Conservation (phyloP, 1,140 invertebrate species). For the Onthophagus taurus region DNA sequence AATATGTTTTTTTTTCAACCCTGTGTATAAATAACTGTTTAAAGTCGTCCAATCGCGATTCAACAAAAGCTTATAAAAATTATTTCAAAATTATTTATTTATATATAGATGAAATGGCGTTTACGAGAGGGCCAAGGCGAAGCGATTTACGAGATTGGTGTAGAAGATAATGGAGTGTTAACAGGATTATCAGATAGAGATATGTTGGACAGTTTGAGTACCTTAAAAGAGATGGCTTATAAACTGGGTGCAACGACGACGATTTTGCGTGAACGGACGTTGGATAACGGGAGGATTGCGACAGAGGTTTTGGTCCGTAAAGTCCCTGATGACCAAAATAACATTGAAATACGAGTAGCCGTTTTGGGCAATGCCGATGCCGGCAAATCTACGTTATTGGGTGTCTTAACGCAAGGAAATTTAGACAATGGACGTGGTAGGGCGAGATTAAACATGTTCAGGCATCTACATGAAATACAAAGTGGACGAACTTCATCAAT, state of each 20-base stretch:
- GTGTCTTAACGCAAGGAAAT: slow-evolving; percentile 90
- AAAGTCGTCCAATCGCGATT: too few relatives aligned
- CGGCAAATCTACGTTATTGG: slow-evolving; percentile 87
- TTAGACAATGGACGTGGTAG: slow-evolving; percentile 91
- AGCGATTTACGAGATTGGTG: slow-evolving; percentile 94
- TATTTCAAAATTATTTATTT: slow-evolving; percentile 6
- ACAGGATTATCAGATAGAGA: slow-evolving; percentile 71
- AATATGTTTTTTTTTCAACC: too few relatives aligned
- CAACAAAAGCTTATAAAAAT: too few relatives aligned
- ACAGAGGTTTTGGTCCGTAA: slow-evolving; percentile 88
- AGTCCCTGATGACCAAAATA: slow-evolving; percentile 83
- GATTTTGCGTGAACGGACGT: slow-evolving; percentile 43
- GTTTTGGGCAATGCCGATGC: slow-evolving; percentile 90
- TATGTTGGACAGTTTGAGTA: slow-evolving; percentile 72
- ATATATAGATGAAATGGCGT: slow-evolving; percentile 72
- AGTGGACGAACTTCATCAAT: slow-evolving; percentile 93
- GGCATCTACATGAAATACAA: slow-evolving; percentile 94
- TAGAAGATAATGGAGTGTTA: slow-evolving; percentile 84
- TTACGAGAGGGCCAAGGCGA: slow-evolving; percentile 82
- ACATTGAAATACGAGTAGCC: slow-evolving; percentile 80
- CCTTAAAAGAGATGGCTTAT: slow-evolving; percentile 74
- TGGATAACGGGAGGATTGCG: slow-evolving; percentile 47
- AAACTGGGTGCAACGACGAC: slow-evolving; percentile 73
- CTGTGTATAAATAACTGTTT: too few relatives aligned
- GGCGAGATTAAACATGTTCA: slow-evolving; percentile 89